Evolutionary conservation across 2,113 vertebrate genomes (phyloP), one percentile per base, ranked within the genome.

Genomic region (Bubalus kerabau): DNA sequence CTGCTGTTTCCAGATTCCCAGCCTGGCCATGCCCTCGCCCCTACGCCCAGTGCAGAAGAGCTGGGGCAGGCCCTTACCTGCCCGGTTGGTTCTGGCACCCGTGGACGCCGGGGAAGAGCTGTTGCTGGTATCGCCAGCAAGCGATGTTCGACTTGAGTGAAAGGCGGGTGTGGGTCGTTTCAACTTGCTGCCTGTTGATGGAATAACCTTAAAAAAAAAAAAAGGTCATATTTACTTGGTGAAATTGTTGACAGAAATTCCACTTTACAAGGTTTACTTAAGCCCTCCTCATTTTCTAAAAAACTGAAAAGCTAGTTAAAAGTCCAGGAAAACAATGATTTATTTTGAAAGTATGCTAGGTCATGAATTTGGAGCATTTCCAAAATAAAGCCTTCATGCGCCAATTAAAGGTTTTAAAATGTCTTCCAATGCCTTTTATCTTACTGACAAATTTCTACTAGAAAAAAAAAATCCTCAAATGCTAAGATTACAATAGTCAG

Each of bases 101-200:
- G 99, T 98, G 16, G 99, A 99, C 40, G 97, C 98, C 0, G 99
- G 99, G 0, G 99, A 98, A 90, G 99, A 98, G 94, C 98, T 99
- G 96, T 99, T 99, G 97, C 99, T 99, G 95, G 99, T 99, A 97
- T 99, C 99, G 43, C 99, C 99, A 6, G 99, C 99, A 95, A 99
- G 99, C 0, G 99, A 99, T 14, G 99, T 99, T 24, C 99, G 98
- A 96, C 99, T 99, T 40, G 99, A 99, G 99, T 99, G 99, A 98
- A 99, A 99, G 94, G 98, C 76, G 84, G 98, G 97, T 62, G 99
- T 99, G 6, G 99, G 99, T 87, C 99, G 98, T 98, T 99, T 99
- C 96, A 99, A 98, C 97, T 99, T 99, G 98, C 99, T 99, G 76
- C 99, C 98, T 0, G 99, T 91, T 0, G 99, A 95, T 9, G 99